Conservation (phyloP, 2,797 vertebrate species). For the Enteromius argenteus region DNA sequence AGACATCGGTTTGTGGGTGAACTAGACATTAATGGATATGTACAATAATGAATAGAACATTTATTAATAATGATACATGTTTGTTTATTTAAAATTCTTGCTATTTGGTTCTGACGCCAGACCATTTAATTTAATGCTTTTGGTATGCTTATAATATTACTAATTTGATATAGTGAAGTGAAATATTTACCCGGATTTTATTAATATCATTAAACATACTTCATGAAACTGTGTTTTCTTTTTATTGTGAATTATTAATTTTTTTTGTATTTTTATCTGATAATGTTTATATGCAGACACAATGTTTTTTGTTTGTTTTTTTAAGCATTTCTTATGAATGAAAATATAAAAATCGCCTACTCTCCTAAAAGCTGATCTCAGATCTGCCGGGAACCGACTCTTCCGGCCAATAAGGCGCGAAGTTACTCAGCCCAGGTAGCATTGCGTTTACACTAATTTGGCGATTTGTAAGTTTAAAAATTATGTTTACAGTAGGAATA, state of each 20-base stretch:
- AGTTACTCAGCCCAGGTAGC: not conserved
- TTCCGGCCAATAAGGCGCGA: slow-evolving; percentile 43
- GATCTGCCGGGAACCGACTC: not conserved
- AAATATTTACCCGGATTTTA: not conserved
- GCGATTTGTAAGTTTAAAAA: slow-evolving; percentile 22
- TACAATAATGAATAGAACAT: not conserved
- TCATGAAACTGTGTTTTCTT: not conserved
- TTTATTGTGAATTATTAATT: not conserved
- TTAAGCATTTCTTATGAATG: not conserved
- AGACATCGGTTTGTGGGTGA: not conserved
- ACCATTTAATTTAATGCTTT: not conserved
- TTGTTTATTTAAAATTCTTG: not conserved
- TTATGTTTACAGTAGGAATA: not conserved
- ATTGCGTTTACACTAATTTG: not conserved
- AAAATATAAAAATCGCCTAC: too few species aligned
- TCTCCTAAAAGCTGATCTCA: slow-evolving; percentile 1
- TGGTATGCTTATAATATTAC: not conserved
- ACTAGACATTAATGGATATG: not conserved
- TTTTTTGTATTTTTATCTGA: not conserved
- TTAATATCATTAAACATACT: not conserved
- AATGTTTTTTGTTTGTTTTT: not conserved
- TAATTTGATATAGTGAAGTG: not conserved
- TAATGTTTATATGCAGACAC: not conserved
- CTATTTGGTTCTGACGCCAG: not conserved
- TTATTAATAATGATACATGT: not conserved